Conservation (phyloP, 2,797 vertebrate species). For the Stomatorhinus walkeri region DNA sequence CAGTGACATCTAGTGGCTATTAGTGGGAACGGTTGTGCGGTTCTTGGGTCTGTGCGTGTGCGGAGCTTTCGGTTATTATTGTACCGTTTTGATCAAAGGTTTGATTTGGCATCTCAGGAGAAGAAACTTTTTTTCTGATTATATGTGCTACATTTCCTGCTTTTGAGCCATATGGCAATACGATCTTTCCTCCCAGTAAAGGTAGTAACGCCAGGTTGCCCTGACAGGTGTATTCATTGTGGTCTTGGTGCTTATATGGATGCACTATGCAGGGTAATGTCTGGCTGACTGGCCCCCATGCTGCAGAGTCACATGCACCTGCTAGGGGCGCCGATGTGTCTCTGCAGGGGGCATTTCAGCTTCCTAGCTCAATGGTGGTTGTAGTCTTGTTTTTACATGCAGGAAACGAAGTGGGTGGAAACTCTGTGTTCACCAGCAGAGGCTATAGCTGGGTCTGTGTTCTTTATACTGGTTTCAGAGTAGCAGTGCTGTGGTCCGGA, state of each 20-base stretch:
- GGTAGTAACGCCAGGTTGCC: not conserved
- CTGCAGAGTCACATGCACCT: not conserved
- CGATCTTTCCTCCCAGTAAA: not conserved
- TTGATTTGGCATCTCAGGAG: not conserved
- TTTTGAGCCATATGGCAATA: not conserved
- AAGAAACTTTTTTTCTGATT: not conserved
- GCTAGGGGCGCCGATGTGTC: not conserved
- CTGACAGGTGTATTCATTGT: not conserved
- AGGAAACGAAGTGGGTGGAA: not conserved
- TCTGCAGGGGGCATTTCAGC: not conserved
- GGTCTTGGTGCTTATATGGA: not conserved
- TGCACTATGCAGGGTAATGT: not conserved
- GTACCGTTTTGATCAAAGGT: not conserved
- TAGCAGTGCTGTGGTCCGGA: not conserved
- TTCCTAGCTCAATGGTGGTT: not conserved
- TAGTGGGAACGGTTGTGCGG: not conserved
- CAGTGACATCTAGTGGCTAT: slow-evolving; percentile 45
- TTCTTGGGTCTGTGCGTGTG: not conserved
- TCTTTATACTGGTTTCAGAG: not conserved
- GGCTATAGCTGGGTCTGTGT: not conserved
- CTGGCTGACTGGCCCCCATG: not conserved
- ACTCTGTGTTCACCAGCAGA: not conserved
- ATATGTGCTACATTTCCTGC: not conserved
- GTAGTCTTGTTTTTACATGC: not conserved
- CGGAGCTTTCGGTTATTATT: not conserved